phyloP scores from a whole-genome alignment of 2,797 vertebrate species.

The Peromyscus attwateri region DNA sequence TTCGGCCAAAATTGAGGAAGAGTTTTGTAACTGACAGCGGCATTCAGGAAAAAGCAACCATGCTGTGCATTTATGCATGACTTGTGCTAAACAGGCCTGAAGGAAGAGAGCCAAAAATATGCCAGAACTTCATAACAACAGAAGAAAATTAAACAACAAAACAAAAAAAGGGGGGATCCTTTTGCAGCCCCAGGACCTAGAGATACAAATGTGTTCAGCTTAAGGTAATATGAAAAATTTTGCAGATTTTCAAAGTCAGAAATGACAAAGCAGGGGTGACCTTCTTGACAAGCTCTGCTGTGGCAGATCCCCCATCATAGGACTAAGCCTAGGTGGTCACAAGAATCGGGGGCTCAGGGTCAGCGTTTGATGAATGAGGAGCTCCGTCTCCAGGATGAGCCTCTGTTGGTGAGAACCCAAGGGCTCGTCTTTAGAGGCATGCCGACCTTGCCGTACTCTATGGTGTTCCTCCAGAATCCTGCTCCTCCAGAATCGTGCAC shows the following conservation, averaged over 20 bases:
- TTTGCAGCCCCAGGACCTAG: neutral
- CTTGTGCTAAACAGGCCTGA: slow-evolving; percentile 39
- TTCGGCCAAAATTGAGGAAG: slow-evolving; percentile 45
- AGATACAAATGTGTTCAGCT: slow-evolving; percentile 1
- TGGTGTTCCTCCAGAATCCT: neutral
- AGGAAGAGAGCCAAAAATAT: slow-evolving; percentile 2
- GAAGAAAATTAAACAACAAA: neutral
- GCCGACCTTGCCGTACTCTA: no score
- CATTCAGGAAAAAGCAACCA: slow-evolving; percentile 50
- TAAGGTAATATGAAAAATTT: neutral
- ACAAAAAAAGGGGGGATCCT: neutral
- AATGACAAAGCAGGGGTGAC: slow-evolving; percentile 28
- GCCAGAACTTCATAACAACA: slow-evolving; percentile 56
- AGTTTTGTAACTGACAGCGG: slow-evolving; percentile 17
- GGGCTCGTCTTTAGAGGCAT: neutral
- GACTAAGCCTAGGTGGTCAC: neutral
- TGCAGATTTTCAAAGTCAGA: slow-evolving; percentile 15
- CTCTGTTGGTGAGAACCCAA: neutral
- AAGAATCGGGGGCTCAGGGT: neutral
- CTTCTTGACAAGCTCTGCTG: neutral
- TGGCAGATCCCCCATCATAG: neutral
- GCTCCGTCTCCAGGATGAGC: neutral
- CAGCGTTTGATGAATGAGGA: neutral
- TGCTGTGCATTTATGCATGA: slow-evolving; percentile 36
- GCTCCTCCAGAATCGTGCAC: neutral